phyloP scores from a whole-genome alignment of 2,888 invertebrate genomes.

The Imbricaverruca yamaguchii region DNA sequence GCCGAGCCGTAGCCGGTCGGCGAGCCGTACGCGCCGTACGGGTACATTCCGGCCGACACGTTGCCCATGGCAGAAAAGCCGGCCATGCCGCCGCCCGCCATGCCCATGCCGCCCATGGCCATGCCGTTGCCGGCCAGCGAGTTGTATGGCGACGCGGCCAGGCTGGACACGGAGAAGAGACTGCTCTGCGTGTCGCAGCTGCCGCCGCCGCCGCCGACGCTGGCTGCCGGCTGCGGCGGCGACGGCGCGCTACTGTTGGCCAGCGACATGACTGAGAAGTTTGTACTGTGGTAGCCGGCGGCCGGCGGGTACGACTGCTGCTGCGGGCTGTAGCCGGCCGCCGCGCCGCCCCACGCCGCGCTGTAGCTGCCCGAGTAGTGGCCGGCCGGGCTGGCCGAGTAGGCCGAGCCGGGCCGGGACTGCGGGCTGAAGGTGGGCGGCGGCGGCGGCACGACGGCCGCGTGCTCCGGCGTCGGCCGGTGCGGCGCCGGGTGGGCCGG shows the following conservation, averaged over 20 bases:
- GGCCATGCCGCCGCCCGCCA: conserved; percentile 19
- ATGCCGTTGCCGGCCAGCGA: neutral
- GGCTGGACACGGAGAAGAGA: neutral
- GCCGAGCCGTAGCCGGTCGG: conserved; percentile 39
- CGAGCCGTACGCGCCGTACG: conserved; percentile 35
- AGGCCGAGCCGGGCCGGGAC: conserved; percentile 34
- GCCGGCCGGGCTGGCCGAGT: conserved; percentile 28
- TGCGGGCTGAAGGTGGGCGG: conserved; percentile 33
- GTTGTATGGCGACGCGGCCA: neutral
- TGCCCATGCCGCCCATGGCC: neutral
- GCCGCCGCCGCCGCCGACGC: neutral
- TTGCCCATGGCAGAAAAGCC: neutral
- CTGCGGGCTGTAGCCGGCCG: conserved; percentile 33
- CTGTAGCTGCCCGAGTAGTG: conserved; percentile 25
- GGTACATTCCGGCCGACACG: conserved; percentile 31
- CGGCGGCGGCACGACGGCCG: conserved; percentile 30
- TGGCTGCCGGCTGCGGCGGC: neutral
- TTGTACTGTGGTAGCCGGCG: conserved; percentile 38
- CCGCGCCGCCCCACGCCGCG: conserved; percentile 19
- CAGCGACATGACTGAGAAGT: conserved; percentile 41
- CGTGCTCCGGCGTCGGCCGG: conserved; percentile 17
- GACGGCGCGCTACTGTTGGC: neutral
- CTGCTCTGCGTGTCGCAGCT: neutral
- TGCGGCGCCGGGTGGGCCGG: conserved; percentile 31
- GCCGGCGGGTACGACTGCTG: conserved; percentile 38